Conservation (phyloP, 2,888 invertebrate species). For the Sinelater perroti region DNA sequence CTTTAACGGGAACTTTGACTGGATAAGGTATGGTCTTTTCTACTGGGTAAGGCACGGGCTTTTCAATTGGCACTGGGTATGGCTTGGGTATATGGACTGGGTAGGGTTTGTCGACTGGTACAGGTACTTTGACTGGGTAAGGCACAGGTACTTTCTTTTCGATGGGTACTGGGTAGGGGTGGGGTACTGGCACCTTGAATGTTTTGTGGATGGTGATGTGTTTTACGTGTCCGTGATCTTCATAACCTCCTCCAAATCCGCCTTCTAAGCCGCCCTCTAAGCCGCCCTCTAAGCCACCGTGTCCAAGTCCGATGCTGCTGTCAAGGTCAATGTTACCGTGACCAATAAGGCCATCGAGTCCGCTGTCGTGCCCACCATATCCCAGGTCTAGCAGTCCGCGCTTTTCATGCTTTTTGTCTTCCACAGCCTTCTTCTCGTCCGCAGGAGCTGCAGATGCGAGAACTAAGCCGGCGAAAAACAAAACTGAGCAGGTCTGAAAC, state of each 20-base stretch:
- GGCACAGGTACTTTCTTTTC: slow-evolving; percentile 73
- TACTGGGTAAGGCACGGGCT: slow-evolving; percentile 63
- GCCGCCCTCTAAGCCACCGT: slow-evolving; percentile 34
- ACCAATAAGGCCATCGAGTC: background rate
- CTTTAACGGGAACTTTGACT: slow-evolving; percentile 57
- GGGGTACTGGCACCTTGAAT: slow-evolving; percentile 65
- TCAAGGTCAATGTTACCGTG: no score
- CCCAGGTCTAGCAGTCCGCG: slow-evolving; percentile 52
- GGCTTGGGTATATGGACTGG: slow-evolving; percentile 64
- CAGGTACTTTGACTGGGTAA: slow-evolving; percentile 55
- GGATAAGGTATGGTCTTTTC: slow-evolving; percentile 62
- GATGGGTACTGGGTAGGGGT: slow-evolving; percentile 68
- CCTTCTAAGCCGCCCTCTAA: slow-evolving; percentile 23
- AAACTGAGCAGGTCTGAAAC: slow-evolving; percentile 53
- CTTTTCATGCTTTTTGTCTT: slow-evolving; percentile 53
- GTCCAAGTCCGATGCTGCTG: slow-evolving; percentile 37
- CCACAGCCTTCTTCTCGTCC: slow-evolving; percentile 49
- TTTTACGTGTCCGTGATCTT: slow-evolving; percentile 33
- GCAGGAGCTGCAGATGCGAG: slow-evolving; percentile 51
- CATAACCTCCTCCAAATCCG: slow-evolving; percentile 16
- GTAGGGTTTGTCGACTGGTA: slow-evolving; percentile 51
- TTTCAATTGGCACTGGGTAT: slow-evolving; percentile 60
- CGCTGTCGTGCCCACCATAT: slow-evolving; percentile 12
- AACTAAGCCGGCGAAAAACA: slow-evolving; percentile 57
- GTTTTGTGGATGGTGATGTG: slow-evolving; percentile 65